phyloP scores from a whole-genome alignment of 2,888 invertebrate species.

The Chymomyza procnemis region DNA sequence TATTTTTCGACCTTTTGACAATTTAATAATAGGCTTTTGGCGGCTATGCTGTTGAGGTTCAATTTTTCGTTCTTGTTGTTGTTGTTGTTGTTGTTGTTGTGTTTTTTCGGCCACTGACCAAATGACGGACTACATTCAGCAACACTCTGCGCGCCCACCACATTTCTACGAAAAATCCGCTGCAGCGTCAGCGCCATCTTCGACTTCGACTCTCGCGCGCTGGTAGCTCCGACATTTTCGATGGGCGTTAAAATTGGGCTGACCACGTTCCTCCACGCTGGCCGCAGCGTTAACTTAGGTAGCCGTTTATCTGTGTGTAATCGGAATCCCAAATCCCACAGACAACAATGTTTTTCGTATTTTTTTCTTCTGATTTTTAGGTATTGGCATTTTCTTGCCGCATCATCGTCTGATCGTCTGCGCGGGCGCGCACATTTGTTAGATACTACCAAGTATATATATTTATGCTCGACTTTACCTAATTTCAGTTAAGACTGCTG shows the following conservation, averaged over 20 bases:
- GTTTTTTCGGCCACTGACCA: constrained; percentile 56
- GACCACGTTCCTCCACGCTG: constrained; percentile 74
- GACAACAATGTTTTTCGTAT: constrained; percentile 7
- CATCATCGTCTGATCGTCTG: constrained; percentile 22
- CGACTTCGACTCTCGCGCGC: constrained; percentile 5
- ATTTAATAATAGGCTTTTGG: constrained; percentile 77
- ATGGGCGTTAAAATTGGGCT: constrained; percentile 77
- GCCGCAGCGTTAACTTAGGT: constrained; percentile 61
- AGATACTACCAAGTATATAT: constrained; percentile 1
- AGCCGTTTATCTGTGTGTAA: constrained; percentile 33
- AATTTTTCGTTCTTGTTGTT: constrained; percentile 4
- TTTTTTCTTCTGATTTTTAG: constrained; percentile 3
- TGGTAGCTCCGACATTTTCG: constrained; percentile 66
- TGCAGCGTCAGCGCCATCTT: constrained; percentile 22
- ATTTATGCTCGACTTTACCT: constrained; percentile 7
- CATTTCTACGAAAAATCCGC: constrained; percentile 62
- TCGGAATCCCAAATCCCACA: constrained; percentile 62
- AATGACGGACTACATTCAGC: constrained; percentile 59
- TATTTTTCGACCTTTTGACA: constrained; percentile 76
- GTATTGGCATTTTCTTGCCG: constrained; percentile 22
- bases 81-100: constrained; percentile 8
- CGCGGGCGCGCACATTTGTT: constrained; percentile 9
- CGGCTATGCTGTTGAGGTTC: constrained; percentile 11
- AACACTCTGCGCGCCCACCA: constrained; percentile 52
- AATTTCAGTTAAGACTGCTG: constrained; percentile 17